These are phyloP conservation scores for Sitta europaea DNA, from an alignment of 2,113 vertebrate species.

Conservation along the genomic window DNA sequence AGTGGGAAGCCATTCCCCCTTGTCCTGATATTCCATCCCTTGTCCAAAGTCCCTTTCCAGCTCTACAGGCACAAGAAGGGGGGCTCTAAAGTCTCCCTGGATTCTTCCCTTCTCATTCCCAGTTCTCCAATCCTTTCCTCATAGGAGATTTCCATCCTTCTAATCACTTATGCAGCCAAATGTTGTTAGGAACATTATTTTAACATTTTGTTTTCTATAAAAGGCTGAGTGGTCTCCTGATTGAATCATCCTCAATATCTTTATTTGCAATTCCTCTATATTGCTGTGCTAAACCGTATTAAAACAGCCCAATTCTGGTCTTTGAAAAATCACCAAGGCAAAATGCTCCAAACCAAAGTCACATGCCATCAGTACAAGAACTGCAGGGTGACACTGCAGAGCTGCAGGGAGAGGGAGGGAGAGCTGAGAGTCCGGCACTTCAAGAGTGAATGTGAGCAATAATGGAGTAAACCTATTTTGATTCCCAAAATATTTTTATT, in stretches of 20 bases:
- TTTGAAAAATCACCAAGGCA: not conserved
- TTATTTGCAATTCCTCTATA: not conserved
- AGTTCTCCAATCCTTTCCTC: not conserved
- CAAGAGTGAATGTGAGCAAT: not conserved
- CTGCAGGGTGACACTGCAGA: not conserved
- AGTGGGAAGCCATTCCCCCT: not conserved
- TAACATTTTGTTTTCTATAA: not conserved
- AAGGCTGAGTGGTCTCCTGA: not conserved
- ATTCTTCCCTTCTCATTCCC: not conserved
- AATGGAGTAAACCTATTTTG: not conserved
- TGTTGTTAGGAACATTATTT: not conserved
- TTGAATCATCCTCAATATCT: not conserved
- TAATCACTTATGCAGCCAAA: not conserved
- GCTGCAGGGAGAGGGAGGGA: not conserved
- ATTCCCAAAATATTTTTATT: not conserved
- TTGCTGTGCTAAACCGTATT: not conserved
- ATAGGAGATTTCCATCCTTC: not conserved
- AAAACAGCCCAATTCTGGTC: not conserved
- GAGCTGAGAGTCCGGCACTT: not conserved
- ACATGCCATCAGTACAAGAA: not conserved
- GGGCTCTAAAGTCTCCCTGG: not conserved
- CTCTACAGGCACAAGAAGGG: not conserved
- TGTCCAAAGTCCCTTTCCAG: not conserved
- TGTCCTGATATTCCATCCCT: not conserved
- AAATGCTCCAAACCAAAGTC: not conserved